Evolutionary conservation across 1,140 invertebrate genomes (phyloP).

Genomic region (Triops cancriformis): DNA sequence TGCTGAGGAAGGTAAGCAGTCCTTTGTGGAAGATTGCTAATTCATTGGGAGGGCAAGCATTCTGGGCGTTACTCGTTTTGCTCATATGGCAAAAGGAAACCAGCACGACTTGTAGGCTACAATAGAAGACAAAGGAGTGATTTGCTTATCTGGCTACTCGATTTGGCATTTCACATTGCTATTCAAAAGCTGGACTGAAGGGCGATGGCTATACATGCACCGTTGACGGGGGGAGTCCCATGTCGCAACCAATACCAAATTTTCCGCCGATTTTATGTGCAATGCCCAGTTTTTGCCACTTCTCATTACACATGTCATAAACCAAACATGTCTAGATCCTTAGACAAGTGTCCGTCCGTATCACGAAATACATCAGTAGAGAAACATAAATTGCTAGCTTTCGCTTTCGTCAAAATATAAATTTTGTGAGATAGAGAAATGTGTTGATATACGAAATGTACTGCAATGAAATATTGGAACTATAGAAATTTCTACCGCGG

Average conservation of each 20-base stretch:
- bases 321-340: no score
- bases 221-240: background rate
- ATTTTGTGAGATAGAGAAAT: no score
- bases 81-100: background rate
- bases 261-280: background rate
- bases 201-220: background rate
- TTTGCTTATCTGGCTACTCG: constrained; percentile 10
- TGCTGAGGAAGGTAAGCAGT: background rate
- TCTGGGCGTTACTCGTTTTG: background rate
- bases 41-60: background rate
- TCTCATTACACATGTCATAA: no score
- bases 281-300: background rate
- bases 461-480: no score
- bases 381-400: no score
- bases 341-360: no score
- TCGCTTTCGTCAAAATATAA: no score
- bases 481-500: no score
- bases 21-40: background rate
- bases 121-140: background rate
- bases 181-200: background rate
- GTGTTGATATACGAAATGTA: no score
- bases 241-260: no score
- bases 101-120: background rate
- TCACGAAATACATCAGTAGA: no score
- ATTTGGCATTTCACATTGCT: constrained; percentile 11